phyloP scores from a whole-genome alignment of 35 echinoderm and acorn worm species.

The Heliocidaris erythrogramma region DNA sequence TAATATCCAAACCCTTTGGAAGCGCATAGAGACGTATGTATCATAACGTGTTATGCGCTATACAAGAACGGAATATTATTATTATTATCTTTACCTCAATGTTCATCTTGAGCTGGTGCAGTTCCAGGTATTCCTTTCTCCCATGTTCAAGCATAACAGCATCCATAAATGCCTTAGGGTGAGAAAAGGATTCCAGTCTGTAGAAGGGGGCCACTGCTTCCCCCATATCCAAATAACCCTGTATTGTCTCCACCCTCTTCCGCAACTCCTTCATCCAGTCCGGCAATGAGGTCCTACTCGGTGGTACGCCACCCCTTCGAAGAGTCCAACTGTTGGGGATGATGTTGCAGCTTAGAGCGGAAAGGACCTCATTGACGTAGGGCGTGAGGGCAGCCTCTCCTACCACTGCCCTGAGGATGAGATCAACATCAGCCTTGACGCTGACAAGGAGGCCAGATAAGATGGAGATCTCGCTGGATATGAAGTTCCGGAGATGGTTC shows the following conservation, averaged over 20 bases:
- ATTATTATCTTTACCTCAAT: constrained; percentile 79
- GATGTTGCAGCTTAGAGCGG: constrained; percentile 38
- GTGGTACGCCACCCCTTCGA: constrained; percentile 12
- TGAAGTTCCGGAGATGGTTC: constrained; percentile 79
- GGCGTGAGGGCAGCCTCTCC: constrained; percentile 62
- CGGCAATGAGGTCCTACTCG: constrained; percentile 6
- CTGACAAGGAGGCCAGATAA: constrained; percentile 24
- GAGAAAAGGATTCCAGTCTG: constrained; percentile 66
- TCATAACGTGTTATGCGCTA: too few species aligned
- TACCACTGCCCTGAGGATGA: constrained; percentile 54
- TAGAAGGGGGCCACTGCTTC: constrained; percentile 39
- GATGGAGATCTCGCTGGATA: constrained; percentile 57
- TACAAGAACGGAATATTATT: too few species aligned
- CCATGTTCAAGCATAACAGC: constrained; percentile 75
- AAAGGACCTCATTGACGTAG: constrained; percentile 44
- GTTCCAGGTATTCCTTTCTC: constrained; percentile 84
- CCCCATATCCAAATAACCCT: constrained; percentile 18
- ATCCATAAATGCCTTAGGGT: constrained; percentile 68
- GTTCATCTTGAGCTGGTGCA: constrained; percentile 64
- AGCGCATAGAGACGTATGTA: too few species aligned
- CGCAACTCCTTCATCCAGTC: constrained; percentile 49
- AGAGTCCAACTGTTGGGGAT: constrained; percentile 67
- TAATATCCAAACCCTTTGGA: too few species aligned
- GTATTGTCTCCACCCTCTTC: constrained; percentile 51
- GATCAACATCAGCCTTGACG: constrained; percentile 64